These are phyloP conservation scores for Flabesymbios commensalis DNA, from an alignment of 2,888 invertebrate genomes.

Conservation along the genomic window DNA sequence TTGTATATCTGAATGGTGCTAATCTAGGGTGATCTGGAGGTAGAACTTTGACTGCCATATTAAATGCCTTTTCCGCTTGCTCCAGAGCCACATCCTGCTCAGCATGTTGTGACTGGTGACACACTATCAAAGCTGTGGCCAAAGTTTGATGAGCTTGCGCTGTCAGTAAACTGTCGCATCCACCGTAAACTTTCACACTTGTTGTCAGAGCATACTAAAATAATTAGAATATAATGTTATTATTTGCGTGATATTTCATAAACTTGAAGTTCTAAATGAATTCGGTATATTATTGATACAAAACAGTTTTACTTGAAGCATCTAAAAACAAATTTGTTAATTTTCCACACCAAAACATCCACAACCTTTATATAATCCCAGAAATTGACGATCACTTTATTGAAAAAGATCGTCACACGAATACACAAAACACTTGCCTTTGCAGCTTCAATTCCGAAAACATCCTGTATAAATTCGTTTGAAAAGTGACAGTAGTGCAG, in stretches of 20 bases:
- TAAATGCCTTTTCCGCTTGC: conserved; percentile 47
- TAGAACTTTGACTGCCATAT: conserved; percentile 43
- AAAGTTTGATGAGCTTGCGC: conserved; percentile 48
- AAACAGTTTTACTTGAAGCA: not conserved
- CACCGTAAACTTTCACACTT: conserved; percentile 46
- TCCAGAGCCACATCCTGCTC: conserved; percentile 42
- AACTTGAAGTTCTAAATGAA: no score
- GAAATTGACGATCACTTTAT: no score
- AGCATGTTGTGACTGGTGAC: conserved; percentile 43
- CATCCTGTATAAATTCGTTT: conserved; percentile 50
- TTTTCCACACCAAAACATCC: no score
- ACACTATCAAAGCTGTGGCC: conserved; percentile 46
- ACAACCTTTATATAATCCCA: no score
- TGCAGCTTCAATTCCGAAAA: conserved; percentile 42
- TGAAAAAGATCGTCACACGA: not conserved
- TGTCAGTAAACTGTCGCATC: conserved; percentile 41
- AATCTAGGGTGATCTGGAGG: conserved; percentile 39
- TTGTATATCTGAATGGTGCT: conserved; percentile 47
- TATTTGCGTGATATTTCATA: not conserved
- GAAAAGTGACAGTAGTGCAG: conserved; percentile 47
- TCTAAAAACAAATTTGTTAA: not conserved
- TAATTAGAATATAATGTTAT: not conserved
- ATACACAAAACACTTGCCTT: conserved; percentile 38
- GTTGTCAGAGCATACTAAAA: conserved; percentile 32
- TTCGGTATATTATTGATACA: not conserved